These are phyloP conservation scores for Cassiopea andromeda DNA, from an alignment of 30 jellyfish, hydroid and myxozoan genomes.

Conservation along the genomic window DNA sequence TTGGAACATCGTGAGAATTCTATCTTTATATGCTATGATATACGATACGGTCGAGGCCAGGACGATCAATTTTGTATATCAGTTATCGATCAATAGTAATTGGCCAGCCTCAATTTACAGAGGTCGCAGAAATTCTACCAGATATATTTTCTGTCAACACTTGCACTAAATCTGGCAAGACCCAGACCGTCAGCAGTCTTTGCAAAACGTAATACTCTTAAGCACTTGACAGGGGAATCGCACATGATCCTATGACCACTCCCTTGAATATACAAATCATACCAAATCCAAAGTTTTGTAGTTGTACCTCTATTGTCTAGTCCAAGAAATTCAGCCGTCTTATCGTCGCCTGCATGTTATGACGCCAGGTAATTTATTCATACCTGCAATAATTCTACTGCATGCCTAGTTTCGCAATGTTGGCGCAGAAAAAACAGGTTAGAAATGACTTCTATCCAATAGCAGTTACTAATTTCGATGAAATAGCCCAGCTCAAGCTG, in stretches of 20 bases:
- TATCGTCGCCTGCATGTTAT: slow-evolving; percentile 26
- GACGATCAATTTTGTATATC: slow-evolving; percentile 1
- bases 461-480: too few relatives aligned
- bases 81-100: neutral
- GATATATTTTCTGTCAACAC: slow-evolving; percentile 1
- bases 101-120: neutral
- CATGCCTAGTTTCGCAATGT: neutral
- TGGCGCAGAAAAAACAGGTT: too few relatives aligned
- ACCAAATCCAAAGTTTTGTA: neutral
- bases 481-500: too few relatives aligned
- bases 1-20: neutral
- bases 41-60: slow-evolving; percentile 4
- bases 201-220: neutral
- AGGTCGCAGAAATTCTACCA: slow-evolving; percentile 1
- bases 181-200: neutral
- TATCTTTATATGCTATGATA: neutral
- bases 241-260: neutral
- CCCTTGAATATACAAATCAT: slow-evolving; percentile 19
- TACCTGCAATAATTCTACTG: neutral
- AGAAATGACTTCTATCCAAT: too few relatives aligned
- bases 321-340: slow-evolving; percentile 21
- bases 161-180: neutral
- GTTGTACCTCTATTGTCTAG: neutral
- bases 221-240: slow-evolving; percentile 7
- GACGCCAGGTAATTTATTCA: slow-evolving; percentile 14